Evolutionary conservation across 2,888 invertebrate genomes (phyloP).

Genomic region (Hypolimnas misippus): DNA sequence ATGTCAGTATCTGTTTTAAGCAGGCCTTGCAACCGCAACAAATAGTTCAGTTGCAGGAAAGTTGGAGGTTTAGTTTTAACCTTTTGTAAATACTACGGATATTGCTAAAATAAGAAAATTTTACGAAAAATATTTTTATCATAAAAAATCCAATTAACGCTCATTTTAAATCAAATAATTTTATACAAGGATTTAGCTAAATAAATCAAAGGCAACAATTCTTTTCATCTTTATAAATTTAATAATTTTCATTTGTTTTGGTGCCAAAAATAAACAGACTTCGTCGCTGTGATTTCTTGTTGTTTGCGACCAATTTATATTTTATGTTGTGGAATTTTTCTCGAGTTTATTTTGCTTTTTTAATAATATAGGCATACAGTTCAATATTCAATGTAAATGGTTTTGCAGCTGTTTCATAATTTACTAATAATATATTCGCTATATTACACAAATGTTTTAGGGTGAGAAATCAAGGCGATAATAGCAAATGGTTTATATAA

Average conservation of each 20-base stretch:
- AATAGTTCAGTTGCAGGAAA: no score
- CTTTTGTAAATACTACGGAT: no score
- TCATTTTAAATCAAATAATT: no score
- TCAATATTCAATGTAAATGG: not conserved
- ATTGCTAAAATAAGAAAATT: no score
- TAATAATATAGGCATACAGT: slow-evolving; percentile 5
- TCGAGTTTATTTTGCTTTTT: not conserved
- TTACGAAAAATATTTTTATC: no score
- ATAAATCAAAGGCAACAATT: no score
- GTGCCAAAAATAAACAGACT: slow-evolving; percentile 63
- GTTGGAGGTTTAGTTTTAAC: no score
- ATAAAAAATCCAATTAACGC: no score
- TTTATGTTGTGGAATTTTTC: slow-evolving; percentile 24
- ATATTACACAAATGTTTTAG: slow-evolving; percentile 56
- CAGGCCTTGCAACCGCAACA: no score
- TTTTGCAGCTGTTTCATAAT: not conserved
- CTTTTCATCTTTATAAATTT: slow-evolving; percentile 50
- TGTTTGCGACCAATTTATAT: slow-evolving; percentile 46
- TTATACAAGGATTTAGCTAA: no score
- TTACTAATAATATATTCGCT: slow-evolving; percentile 47
- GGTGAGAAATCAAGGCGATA: slow-evolving; percentile 63
- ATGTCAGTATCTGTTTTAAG: no score
- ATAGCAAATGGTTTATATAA: slow-evolving; percentile 67
- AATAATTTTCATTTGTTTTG: slow-evolving; percentile 61
- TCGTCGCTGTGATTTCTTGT: slow-evolving; percentile 62